Evolutionary conservation across 2,113 vertebrate species (phyloP).

Genomic region (Rhea pennata): DNA sequence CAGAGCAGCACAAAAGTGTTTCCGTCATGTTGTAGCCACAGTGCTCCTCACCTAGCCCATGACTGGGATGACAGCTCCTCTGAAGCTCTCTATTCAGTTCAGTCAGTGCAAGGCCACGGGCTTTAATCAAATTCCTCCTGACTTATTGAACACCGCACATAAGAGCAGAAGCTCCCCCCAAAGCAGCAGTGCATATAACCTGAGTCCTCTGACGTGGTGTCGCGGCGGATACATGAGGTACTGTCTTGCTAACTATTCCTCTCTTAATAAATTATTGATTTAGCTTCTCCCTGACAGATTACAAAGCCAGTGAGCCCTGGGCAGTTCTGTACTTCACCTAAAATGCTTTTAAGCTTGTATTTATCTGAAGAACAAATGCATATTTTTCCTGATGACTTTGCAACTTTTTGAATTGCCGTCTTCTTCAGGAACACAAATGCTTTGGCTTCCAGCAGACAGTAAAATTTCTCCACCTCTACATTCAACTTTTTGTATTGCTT

Average conservation of each 20-base stretch:
- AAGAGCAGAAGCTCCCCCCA: background rate
- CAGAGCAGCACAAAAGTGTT: accelerated
- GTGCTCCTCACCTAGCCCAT: background rate
- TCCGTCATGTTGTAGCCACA: too few relatives aligned
- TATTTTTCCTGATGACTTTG: slow-evolving; percentile 5
- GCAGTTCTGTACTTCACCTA: slow-evolving; percentile 15
- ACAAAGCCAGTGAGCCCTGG: background rate
- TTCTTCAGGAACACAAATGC: background rate
- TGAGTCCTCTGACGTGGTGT: background rate
- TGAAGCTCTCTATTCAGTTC: background rate
- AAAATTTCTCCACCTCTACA: background rate
- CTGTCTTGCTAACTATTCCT: background rate
- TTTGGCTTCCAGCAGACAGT: background rate
- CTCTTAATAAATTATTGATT: slow-evolving; percentile 54
- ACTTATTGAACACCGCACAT: background rate
- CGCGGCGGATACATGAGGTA: accelerated
- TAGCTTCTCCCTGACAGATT: slow-evolving; percentile 21
- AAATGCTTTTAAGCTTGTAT: slow-evolving; percentile 19
- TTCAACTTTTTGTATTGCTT: background rate
- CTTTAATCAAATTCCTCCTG: background rate
- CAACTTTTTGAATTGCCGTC: background rate
- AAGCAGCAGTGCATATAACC: background rate
- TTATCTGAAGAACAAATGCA: slow-evolving; percentile 3
- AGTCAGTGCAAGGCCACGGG: background rate
- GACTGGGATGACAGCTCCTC: background rate